phyloP scores from a whole-genome alignment of 2,113 vertebrate species.

The Mobula birostris region DNA sequence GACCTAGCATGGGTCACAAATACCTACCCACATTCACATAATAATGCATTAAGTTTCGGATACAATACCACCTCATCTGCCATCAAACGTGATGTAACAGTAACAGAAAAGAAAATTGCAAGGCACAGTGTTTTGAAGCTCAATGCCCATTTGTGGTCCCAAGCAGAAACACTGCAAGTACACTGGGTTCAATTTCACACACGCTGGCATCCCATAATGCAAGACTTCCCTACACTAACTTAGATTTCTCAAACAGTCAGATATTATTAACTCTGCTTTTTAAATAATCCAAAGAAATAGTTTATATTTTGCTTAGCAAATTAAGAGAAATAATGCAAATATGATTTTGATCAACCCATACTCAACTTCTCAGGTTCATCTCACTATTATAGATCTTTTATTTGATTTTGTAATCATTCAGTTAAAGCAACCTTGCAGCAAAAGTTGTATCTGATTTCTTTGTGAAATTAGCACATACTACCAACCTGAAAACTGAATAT shows the following conservation, averaged over 20 bases:
- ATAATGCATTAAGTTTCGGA: neutral
- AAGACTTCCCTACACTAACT: neutral
- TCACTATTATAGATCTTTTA: neutral
- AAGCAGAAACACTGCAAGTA: neutral
- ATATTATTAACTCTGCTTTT: neutral
- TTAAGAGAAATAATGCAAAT: neutral
- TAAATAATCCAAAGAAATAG: neutral
- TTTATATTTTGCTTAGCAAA: neutral
- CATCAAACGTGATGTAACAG: neutral
- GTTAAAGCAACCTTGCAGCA: neutral
- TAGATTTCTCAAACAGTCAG: neutral
- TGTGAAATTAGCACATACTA: neutral
- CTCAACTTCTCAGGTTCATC: too few relatives aligned
- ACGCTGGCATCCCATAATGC: neutral
- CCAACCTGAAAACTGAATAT: neutral
- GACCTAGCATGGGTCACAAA: neutral
- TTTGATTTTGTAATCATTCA: neutral
- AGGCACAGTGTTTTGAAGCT: neutral
- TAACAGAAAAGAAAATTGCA: neutral
- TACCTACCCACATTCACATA: neutral
- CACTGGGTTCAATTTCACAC: neutral
- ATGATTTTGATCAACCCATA: neutral
- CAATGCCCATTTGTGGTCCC: neutral
- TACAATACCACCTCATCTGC: neutral
- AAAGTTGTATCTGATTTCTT: neutral